Evolutionary conservation across 2,797 vertebrate genomes (phyloP).

Genomic region (Falco biarmicus): DNA sequence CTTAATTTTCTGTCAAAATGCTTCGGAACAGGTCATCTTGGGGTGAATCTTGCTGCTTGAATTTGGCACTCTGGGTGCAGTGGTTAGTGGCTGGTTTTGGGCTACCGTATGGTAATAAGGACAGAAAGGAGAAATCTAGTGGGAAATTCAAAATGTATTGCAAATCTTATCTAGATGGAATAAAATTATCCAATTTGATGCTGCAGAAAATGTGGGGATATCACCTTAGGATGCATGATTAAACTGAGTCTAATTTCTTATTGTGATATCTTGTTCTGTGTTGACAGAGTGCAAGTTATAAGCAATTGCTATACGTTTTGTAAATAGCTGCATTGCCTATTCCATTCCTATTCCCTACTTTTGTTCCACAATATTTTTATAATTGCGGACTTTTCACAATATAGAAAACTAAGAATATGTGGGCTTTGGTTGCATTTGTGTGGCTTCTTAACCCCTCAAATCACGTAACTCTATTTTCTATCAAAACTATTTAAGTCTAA

Average conservation of each 20-base stretch:
- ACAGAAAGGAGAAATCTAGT: background rate
- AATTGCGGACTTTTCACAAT: background rate
- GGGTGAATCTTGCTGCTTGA: background rate
- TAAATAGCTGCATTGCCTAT: background rate
- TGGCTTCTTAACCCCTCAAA: background rate
- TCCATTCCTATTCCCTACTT: background rate
- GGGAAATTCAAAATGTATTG: background rate
- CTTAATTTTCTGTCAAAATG: background rate
- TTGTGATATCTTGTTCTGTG: background rate
- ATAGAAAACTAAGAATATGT: background rate
- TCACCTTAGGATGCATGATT: background rate
- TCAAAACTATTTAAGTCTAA: background rate
- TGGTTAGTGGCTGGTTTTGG: background rate
- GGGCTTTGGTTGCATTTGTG: background rate
- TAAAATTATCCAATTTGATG: background rate
- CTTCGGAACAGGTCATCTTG: background rate
- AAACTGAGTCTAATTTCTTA: background rate
- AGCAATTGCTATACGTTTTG: background rate
- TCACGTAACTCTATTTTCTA: background rate
- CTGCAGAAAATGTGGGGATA: background rate
- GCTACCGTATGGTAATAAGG: background rate
- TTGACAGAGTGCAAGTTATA: background rate
- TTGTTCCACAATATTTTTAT: background rate
- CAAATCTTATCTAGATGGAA: background rate
- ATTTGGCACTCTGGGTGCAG: background rate